A percentile compares a stretch with the other conserved stretches of the same genome.
Evolutionary conservation across 2,888 invertebrate species (phyloP).

Genomic region (Daptonema setosum): DNA sequence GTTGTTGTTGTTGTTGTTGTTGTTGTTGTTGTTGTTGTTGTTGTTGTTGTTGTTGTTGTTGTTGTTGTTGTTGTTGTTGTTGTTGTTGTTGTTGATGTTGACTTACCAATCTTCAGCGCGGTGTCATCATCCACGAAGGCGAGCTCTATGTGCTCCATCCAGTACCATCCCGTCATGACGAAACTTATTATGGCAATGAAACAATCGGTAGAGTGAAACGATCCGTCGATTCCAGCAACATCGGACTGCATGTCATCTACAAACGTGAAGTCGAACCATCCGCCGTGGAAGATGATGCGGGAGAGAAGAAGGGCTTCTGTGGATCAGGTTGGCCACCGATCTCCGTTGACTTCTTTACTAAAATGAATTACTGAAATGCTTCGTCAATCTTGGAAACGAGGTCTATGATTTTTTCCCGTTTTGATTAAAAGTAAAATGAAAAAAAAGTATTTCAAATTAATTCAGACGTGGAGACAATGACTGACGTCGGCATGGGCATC

Average conservation of each 20-base stretch:
- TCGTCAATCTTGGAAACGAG: too few species aligned
- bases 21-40: too few species aligned
- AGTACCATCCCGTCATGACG: constrained; percentile 20
- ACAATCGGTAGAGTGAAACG: neutral
- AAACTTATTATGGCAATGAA: neutral
- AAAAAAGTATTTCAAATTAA: too few species aligned
- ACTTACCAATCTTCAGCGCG: constrained; percentile 17
- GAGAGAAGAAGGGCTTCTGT: constrained; percentile 11
- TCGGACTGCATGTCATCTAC: constrained; percentile 19
- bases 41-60: neutral
- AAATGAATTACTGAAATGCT: too few species aligned
- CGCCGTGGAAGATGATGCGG: neutral
- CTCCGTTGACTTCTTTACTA: too few species aligned
- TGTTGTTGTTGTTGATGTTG: neutral
- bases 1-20: neutral
- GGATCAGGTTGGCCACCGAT: neutral
- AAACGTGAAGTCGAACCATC: constrained; percentile 12
- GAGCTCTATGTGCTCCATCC: constrained; percentile 23
- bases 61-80: neutral
- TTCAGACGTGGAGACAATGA: neutral
- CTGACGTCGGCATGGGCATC: neutral
- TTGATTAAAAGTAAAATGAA: too few species aligned
- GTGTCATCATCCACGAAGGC: constrained; percentile 17
- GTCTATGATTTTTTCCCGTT: too few species aligned
- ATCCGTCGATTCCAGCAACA: constrained; percentile 8